Evolutionary conservation across 2,797 vertebrate species (phyloP), one percentile per base, ranked within the genome.

Genomic region (Sardinella longiceps): DNA sequence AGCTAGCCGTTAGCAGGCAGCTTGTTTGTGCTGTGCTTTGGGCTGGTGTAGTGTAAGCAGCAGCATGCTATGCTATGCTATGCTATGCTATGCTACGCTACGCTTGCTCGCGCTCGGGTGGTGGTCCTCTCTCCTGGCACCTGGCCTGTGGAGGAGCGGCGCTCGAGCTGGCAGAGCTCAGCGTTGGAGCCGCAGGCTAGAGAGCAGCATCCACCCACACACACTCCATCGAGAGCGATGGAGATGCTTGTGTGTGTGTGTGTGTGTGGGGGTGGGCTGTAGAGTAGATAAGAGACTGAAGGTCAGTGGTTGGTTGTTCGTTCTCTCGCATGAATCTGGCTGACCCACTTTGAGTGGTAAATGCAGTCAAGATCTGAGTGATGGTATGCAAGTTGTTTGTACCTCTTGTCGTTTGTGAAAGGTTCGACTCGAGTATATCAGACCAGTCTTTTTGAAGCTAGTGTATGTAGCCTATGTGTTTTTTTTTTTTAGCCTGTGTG

Each of bases 231-330:
- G 9, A n/a, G 33, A 77, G 70, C 3, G 30, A 37, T 74, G 33
- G 14, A 15, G 18, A 33, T 74, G 33, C 25, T 23, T 60, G 56
- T 60, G 56, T 60, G 56, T 25, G 4, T 39, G 14, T 30, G 63
- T 86, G 80, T 33, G 53, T 66, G 46, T 30, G 82, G 18, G 58
- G 14, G 53, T 81, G 86, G 77, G 58, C 77, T 77, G 77, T 53
- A 20, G 70, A 77, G 60, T 60, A 25, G 84, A 48, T 83, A 60
- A 48, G 63, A 77, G 82, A 3, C 84, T 85, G 86, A 85, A 87
- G 86, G 86, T 87, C 84, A 82, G 86, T 82, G 58, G 53, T 80
- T 70, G 83, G 66, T 77, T 51, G 82, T 28, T 15, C 77, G 82
- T 43, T 18, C 77, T 48, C 1, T 12, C 25, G 60, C 60, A 33